Base-by-base conservation (phyloP, 2,888 invertebrate genomes). In the Meteorus cinctellus region DNA sequence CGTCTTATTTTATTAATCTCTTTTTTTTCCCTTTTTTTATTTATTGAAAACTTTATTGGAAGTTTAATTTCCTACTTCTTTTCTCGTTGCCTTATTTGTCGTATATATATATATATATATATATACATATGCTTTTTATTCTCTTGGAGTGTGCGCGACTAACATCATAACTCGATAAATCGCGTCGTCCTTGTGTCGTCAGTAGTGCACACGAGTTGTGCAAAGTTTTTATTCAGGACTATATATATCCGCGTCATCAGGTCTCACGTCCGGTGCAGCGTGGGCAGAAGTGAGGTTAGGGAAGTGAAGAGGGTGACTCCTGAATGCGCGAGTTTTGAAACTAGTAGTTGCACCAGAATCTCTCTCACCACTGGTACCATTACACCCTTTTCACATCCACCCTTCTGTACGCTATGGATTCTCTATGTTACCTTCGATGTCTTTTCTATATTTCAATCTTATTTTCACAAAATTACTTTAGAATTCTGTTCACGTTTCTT, bases 101-200 rank as follows among this genome's bases (percentile, higher is more conserved):
- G 48, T 48, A 48, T 48, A n/a, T 0, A 55, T 55, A 55, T 19
- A 55, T 19, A 24, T 24, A 24, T 24, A 24, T 24, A 24, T 24
- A 24, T 24, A 24, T 24, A 24, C 1, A 24, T 24, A 2, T 6
- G n/a, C n/a, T 19, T 19, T 55, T 55, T 19, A 55, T 55, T 55
- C 19, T 6, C 19, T 55, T 19, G 19, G 55, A 6, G 19, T 55
- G 55, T 55, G 55, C 19, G 19, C 19, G n/a, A 55, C 19, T 55
- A 55, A 55, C 55, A 55, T 55, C 55, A 55, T 55, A 55, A 55
- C 55, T 55, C 55, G 55, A 55, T 55, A 55, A 55, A 55, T 55
- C 55, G 19, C 8, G 55, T 19, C 24, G 55, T 55, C 55, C 55
- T 55, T 55, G 55, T 55, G 55, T 55, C 55, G 55, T 55, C 55